phyloP scores from a whole-genome alignment of 2,113 vertebrate species.

The Seriola dumerili region DNA sequence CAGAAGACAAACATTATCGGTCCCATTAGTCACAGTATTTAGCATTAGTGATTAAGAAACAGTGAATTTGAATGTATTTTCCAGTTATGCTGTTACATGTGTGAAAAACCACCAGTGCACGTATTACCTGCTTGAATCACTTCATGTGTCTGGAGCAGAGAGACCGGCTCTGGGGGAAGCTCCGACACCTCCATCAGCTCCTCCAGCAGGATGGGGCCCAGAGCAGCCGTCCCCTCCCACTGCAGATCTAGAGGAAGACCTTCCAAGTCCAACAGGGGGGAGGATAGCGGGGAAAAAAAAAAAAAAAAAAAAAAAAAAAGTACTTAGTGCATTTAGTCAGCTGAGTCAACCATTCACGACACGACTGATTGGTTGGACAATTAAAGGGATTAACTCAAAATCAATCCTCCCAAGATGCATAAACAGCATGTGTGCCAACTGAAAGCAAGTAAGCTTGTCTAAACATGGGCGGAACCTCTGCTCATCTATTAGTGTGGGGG shows the following conservation, averaged over 20 bases:
- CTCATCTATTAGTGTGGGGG: neutral
- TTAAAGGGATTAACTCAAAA: conserved; percentile 49
- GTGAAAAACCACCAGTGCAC: no score
- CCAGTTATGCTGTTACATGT: neutral
- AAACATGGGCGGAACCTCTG: conserved; percentile 32
- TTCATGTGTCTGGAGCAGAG: neutral
- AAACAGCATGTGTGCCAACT: conserved; percentile 37
- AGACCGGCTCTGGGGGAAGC: neutral
- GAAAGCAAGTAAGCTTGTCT: conserved; percentile 30
- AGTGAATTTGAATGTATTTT: neutral
- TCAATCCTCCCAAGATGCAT: conserved; percentile 41
- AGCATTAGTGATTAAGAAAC: neutral
- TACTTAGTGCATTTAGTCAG: conserved; percentile 4
- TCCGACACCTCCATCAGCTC: neutral
- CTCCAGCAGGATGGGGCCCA: conserved; percentile 62
- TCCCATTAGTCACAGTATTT: conserved; percentile 15
- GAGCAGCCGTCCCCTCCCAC: conserved; percentile 41
- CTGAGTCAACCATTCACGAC: conserved; percentile 26
- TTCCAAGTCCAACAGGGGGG: neutral
- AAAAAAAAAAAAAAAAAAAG: neutral
- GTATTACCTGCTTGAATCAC: conserved; percentile 20
- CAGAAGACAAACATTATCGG: conserved; percentile 2
- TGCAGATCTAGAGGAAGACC: conserved; percentile 15
- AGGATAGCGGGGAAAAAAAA: neutral
- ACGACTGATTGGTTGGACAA: conserved; percentile 52